Base-by-base conservation (phyloP, 2,797 vertebrate species). In the Aplochiton taeniatus region DNA sequence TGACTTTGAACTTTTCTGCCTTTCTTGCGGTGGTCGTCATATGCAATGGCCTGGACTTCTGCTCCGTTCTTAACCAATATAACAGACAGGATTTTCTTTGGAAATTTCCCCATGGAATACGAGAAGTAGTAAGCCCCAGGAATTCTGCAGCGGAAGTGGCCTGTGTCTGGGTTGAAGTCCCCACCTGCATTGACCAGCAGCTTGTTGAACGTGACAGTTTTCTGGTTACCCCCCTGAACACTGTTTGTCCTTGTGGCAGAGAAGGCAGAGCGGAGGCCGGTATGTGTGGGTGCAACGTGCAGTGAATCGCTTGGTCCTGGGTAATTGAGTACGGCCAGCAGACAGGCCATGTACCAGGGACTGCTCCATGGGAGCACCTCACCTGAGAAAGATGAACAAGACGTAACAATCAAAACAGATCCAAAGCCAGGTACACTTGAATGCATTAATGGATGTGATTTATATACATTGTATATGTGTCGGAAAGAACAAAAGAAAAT, bases 1-100 rank as follows among this genome's bases (percentile, higher is more conserved):
- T 94, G 93, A 71, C 92, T 94, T 61, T 93, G 89, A 17, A 93
- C 86, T 62, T 94, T 94, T 65, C 92, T 83, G 10, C 88, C 89
- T 69, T 85, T 86, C 60, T 90, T 91, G 51, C 79, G 83, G 82
- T 91, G 89, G 72, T 91, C 92, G 0, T 93, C 89, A 1, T 89
- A 94, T 0, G 85, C 92, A 8, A 93, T 92, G 3, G 91, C 89
- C 66, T 94, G 93, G 45, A 94, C 92, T 73, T 94, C 93, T 63
- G 89, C 78, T 17, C 86, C 80, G 1, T 93, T 93, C 76, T 93
- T 93, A 70, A 93, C 91, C 77, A 94, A 83, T 58, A 93, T 91
- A 59, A 94, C 91, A 0, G 93, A 94, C 1, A 94, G 85, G 66
- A 92, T 83, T 70, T 93, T 94, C 63, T 90, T 90, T 0, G 91